Evolutionary conservation across 2,888 invertebrate species (phyloP), one percentile per base, ranked within the genome.

Genomic region (Mechanitis messenoides): DNA sequence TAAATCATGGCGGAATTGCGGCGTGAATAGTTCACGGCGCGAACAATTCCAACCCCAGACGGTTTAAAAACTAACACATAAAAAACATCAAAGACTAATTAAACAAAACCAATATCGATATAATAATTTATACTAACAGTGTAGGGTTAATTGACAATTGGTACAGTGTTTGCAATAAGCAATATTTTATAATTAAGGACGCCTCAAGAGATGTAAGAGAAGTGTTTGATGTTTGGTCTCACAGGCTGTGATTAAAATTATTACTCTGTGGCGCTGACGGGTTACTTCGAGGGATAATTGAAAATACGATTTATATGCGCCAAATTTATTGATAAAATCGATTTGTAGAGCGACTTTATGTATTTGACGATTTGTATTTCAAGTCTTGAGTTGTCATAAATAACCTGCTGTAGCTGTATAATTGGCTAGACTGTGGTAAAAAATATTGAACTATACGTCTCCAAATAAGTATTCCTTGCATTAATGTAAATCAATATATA

Each of bases 271-370:
- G 72, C 73, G 75, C 83, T 71, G 87, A 87, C 88, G 87, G 86
- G 87, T 81, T 87, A 78, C 86, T 83, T 78, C 77, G 71, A 73
- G 74, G 79, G 77, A 84, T 89, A 89, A 88, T 89, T 89, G 88
- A 89, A 88, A 88, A 81, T 81, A 80, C 84, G 86, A 88, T 87
- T 88, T 88, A 88, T 87, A 82, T 82, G 78, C 82, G 83, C 87
- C 85, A 83, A 88, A 88, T 88, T 87, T 89, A 88, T 88, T 81
- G 87, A 85, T 83, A 83, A 74, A 71, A 71, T 73, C 81, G 77
- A 87, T 87, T 85, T 87, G 86, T 81, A 81, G 77, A 73, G 73
- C 71, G 73, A 28, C 73, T 72, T 71, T 54, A 46, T 56, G 53
- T 50, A 47, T 53, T 58, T 59, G 59, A 61, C 53, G 55, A 54